Conservation (phyloP, 2,113 vertebrate species). For the Chrysemys picta region DNA sequence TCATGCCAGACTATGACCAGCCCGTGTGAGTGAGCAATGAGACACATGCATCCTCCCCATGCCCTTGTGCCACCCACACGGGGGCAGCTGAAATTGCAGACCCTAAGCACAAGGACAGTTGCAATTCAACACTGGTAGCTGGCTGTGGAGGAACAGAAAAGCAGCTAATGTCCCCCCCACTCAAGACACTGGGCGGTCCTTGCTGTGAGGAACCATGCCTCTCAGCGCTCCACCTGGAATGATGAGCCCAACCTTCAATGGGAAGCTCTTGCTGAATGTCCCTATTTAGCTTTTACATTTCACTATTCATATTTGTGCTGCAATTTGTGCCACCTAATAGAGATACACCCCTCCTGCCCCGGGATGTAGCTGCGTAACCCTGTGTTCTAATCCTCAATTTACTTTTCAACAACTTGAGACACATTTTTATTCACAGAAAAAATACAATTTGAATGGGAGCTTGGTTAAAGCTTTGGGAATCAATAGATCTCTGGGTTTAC, state of each 20-base stretch:
- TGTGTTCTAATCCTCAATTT: background rate
- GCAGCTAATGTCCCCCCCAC: too few species aligned
- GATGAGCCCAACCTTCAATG: background rate
- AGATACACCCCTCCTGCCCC: background rate
- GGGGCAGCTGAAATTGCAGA: background rate
- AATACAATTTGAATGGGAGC: background rate
- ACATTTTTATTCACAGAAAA: background rate
- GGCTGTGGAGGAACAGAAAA: background rate
- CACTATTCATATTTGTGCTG: background rate
- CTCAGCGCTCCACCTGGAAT: background rate
- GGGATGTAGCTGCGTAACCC: background rate
- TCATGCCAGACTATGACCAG: background rate
- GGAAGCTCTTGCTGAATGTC: background rate
- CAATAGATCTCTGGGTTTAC: fast-evolving
- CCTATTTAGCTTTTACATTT: background rate
- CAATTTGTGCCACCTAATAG: background rate
- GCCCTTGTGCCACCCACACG: background rate
- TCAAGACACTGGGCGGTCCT: background rate
- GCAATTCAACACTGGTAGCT: background rate
- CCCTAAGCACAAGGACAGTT: background rate
- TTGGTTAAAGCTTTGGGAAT: background rate
- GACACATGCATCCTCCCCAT: background rate
- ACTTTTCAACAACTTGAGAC: background rate
- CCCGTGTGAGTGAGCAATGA: background rate
- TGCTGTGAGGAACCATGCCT: background rate